Evolutionary conservation across 2,113 vertebrate genomes (phyloP).

Genomic region (Cyanoliseus patagonus): DNA sequence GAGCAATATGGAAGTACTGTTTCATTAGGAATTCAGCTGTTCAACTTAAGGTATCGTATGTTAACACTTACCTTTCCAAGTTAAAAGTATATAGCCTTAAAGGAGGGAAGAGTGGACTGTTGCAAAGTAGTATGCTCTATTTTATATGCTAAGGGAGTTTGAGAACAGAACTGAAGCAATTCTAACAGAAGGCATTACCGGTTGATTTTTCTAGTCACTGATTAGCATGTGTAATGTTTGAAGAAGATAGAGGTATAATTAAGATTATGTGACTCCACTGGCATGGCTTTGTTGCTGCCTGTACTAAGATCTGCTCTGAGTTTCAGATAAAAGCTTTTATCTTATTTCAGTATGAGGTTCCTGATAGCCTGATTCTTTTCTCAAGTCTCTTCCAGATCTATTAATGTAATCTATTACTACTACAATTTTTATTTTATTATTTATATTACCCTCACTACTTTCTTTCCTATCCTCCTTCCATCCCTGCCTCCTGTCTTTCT

Average conservation of each 20-base stretch:
- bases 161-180: not conserved
- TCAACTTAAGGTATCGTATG: not conserved
- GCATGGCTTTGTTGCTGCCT: not conserved
- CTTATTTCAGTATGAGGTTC: not conserved
- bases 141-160: not conserved
- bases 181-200: not conserved
- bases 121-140: not conserved
- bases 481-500: no score
- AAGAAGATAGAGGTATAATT: not conserved
- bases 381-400: not conserved
- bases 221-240: not conserved
- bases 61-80: not conserved
- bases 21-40: not conserved
- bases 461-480: not conserved
- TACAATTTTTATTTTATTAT: not conserved
- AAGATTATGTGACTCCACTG: not conserved
- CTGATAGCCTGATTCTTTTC: not conserved
- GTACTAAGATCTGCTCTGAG: not conserved
- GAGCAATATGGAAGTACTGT: not conserved
- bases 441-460: not conserved
- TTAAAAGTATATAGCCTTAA: not conserved
- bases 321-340: not conserved
- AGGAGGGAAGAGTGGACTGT: not conserved
- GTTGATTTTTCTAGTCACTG: not conserved
- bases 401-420: not conserved